Evolutionary conservation across 1,140 invertebrate species (phyloP), one percentile per base, ranked within the genome.

Genomic region (Drosophila kikkawai): DNA sequence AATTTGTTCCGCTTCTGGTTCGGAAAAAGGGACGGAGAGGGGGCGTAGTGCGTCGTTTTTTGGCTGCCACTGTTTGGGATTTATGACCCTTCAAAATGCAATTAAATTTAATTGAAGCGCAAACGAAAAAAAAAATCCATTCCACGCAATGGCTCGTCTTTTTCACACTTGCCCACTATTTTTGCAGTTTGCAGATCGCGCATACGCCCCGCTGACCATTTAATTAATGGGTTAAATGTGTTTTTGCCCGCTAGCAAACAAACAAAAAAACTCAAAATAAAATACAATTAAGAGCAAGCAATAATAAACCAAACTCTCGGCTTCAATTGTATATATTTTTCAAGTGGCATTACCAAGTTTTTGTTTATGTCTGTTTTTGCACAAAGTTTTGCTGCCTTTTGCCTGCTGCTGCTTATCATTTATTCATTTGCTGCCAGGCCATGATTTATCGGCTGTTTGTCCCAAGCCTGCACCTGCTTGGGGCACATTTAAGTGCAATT

Each of bases 1-100:
- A 70, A 87, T 85, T 85, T 67, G 79, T 79, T 82, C 64, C 82
- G 79, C 63, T 71, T 65, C 42, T 71, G 53, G 22, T 12, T 36
- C 9, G 26, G 8, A 11, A 44, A 32, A n/a, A 48, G 36, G 0
- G 6, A 29, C 26, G 11, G 42, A 17, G n/a, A 15, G 19, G 34
- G 34, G 39, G 17, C 36, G 9, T 48, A 51, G 64, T 79, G 77
- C 82, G 69, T 81, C 37, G 68, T 80, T 77, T 66, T 79, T 65
- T 76, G 61, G 75, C 65, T 71, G 75, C 85, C 55, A 69, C 77
- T 85, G 86, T 82, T 76, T 68, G 83, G 78, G 90, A 91, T 91
- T 91, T 91, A 91, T 91, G 90, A 75, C 85, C 77, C 90, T 91
- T 91, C 90, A 91, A 90, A 91, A 91, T 91, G 90, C 90, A 88